A percentile compares a stretch with the other conserved stretches of the same genome.
These are phyloP conservation scores for Clunio marinus DNA, from an alignment of 2,888 invertebrate species.

Conservation along the genomic window DNA sequence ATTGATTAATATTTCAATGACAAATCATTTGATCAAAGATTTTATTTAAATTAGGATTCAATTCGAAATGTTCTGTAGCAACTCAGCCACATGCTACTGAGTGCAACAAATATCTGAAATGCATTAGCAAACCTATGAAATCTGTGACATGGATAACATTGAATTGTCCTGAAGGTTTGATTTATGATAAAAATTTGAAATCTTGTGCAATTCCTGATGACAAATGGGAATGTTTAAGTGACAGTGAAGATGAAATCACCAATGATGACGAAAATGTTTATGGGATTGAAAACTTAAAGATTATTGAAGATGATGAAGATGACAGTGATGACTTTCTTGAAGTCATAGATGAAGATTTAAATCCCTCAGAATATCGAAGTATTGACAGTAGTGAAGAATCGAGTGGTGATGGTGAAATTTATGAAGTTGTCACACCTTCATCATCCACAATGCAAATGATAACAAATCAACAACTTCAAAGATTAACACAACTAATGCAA, in stretches of 20 bases:
- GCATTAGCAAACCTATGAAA: constrained; percentile 45
- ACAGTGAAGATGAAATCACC: constrained; percentile 39
- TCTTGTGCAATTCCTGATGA: constrained; percentile 50
- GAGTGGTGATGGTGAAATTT: constrained; percentile 47
- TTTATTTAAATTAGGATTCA: background rate
- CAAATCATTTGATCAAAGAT: too few relatives aligned
- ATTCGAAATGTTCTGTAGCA: constrained; percentile 46
- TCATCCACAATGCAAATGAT: constrained; percentile 41
- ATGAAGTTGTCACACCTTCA: constrained; percentile 39
- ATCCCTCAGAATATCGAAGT: background rate
- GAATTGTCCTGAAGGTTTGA: constrained; percentile 48
- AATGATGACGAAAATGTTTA: constrained; percentile 40
- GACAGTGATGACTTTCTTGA: constrained; percentile 40
- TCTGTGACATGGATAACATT: constrained; percentile 48
- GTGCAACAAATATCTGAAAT: constrained; percentile 50
- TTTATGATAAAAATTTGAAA: constrained; percentile 49
- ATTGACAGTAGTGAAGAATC: constrained; percentile 36
- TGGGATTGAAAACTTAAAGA: constrained; percentile 40
- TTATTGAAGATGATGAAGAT: background rate
- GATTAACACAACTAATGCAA: constrained; percentile 49
- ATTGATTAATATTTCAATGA: too few relatives aligned
- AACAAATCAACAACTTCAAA: constrained; percentile 49
- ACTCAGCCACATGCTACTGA: constrained; percentile 48
- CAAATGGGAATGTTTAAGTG: constrained; percentile 50
- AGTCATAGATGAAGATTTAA: constrained; percentile 39